Evolutionary conservation across 1,140 invertebrate genomes (phyloP).

Genomic region (Zophobas morio): DNA sequence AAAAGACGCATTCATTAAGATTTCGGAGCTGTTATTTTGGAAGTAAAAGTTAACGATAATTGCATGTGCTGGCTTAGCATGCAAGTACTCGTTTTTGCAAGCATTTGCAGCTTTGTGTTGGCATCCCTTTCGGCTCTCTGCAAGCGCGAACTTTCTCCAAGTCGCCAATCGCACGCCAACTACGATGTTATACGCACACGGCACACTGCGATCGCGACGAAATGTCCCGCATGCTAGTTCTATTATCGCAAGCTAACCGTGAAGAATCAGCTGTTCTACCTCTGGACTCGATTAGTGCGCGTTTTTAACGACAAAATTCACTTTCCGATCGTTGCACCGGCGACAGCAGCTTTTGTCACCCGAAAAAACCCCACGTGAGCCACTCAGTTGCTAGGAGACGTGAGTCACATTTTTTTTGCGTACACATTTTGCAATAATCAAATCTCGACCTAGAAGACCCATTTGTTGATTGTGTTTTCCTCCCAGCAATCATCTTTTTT

Average conservation of each 20-base stretch:
- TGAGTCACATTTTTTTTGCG: slow-evolving; percentile 25
- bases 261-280: slow-evolving; percentile 10
- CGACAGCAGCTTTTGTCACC: neutral
- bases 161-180: slow-evolving; percentile 21
- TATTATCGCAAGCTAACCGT: slow-evolving; percentile 36
- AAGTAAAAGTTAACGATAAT: too few relatives aligned
- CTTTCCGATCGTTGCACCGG: too few relatives aligned
- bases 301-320: neutral
- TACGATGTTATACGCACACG: slow-evolving; percentile 28
- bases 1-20: too few relatives aligned
- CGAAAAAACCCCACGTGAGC: slow-evolving; percentile 9
- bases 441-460: slow-evolving; percentile 4
- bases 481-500: neutral
- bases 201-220: slow-evolving; percentile 33
- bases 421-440: slow-evolving; percentile 4
- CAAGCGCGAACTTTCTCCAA: slow-evolving; percentile 33
- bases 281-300: neutral
- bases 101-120: slow-evolving; percentile 9
- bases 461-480: slow-evolving; percentile 1
- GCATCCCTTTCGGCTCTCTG: slow-evolving; percentile 7
- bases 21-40: too few relatives aligned
- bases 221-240: slow-evolving; percentile 31
- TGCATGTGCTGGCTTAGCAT: too few relatives aligned
- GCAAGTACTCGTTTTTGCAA: too few relatives aligned
- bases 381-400: slow-evolving; percentile 34